Percentiles rank a stretch among this genome's conserved stretches.
These are phyloP conservation scores for Agriopis leucophaearia DNA, from an alignment of 2,888 invertebrate genomes.

Conservation along the genomic window DNA sequence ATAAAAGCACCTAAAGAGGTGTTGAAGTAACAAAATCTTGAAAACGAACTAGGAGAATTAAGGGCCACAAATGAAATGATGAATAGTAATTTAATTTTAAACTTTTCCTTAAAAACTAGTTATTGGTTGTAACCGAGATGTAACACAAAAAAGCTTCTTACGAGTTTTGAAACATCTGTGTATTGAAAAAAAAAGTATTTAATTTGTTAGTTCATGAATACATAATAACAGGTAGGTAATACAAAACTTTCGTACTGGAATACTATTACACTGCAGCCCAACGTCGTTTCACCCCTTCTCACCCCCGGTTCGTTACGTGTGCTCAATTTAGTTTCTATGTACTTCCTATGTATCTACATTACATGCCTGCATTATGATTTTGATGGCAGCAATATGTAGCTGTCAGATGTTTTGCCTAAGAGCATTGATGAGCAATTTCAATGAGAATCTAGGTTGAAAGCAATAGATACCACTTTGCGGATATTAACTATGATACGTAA, in stretches of 20 bases:
- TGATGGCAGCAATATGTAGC: slow-evolving; percentile 34
- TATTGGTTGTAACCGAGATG: too few species aligned
- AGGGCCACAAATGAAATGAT: too few species aligned
- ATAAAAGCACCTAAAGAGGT: too few species aligned
- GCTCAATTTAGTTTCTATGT: slow-evolving; percentile 67
- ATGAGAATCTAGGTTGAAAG: neutral
- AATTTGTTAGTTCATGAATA: neutral
- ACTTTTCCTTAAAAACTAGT: too few species aligned
- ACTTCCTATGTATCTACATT: slow-evolving; percentile 40
- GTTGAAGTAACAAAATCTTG: too few species aligned
- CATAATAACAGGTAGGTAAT: neutral
- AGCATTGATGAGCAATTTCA: slow-evolving; percentile 1
- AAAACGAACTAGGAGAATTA: too few species aligned
- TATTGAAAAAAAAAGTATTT: too few species aligned
- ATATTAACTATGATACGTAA: neutral
- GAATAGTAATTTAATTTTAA: too few species aligned
- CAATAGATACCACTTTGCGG: neutral
- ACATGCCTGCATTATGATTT: slow-evolving; percentile 46
- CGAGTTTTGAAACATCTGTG: too few species aligned
- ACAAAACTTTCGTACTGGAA: slow-evolving; percentile 9
- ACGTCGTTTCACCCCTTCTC: slow-evolving; percentile 50
- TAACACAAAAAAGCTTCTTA: too few species aligned
- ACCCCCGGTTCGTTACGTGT: slow-evolving; percentile 63
- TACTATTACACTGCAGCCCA: slow-evolving; percentile 6
- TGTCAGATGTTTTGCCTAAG: neutral